Evolutionary conservation across 2,888 invertebrate species (phyloP).

Genomic region (Pogonocherus hispidulus): DNA sequence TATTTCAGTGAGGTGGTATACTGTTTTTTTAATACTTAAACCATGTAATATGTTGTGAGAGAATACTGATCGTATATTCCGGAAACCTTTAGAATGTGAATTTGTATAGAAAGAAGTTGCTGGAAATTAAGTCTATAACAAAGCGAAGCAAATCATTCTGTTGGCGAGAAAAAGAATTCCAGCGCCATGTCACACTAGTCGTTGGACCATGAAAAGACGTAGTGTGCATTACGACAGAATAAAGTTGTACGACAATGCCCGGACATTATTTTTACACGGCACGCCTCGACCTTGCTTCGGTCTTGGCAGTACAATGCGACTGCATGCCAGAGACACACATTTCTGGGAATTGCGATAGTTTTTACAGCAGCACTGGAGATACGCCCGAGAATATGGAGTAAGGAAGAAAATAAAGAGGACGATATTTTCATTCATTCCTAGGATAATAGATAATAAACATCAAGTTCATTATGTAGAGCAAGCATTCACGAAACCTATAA

Average conservation of each 20-base stretch:
- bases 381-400: background rate
- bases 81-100: too few relatives aligned
- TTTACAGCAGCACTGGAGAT: background rate
- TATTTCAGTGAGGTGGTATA: too few relatives aligned
- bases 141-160: background rate
- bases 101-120: background rate
- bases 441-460: too few relatives aligned
- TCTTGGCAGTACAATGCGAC: background rate
- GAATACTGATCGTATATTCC: too few relatives aligned
- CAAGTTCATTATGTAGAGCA: too few relatives aligned
- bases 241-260: background rate
- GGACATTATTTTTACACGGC: background rate
- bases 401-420: background rate
- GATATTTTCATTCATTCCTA: too few relatives aligned
- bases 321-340: background rate
- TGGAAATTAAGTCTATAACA: background rate
- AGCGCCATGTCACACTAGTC: background rate
- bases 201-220: background rate
- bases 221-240: background rate
- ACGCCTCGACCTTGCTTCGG: background rate
- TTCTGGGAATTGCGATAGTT: background rate
- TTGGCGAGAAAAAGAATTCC: background rate
- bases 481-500: too few relatives aligned
- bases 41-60: too few relatives aligned
- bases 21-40: too few relatives aligned